Evolutionary conservation across 2,888 invertebrate genomes (phyloP).

Genomic region (Leptinotarsa juncta): DNA sequence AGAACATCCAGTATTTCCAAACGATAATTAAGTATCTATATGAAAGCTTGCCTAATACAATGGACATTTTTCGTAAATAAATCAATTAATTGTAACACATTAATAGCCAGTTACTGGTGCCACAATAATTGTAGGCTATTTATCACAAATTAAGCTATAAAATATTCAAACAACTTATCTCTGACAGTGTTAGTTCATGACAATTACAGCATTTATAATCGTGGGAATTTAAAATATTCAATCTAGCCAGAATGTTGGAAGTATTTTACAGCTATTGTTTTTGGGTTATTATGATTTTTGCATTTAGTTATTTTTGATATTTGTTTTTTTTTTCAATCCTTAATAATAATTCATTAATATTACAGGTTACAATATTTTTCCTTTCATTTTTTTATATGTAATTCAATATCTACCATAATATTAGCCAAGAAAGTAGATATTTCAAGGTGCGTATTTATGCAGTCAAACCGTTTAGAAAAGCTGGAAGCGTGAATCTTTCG

Average conservation of each 20-base stretch:
- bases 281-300: too few relatives aligned
- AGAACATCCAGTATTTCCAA: not conserved
- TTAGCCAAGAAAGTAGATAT: too few relatives aligned
- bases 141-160: not conserved
- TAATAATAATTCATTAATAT: too few relatives aligned
- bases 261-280: not conserved
- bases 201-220: not conserved
- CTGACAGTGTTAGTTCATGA: not conserved
- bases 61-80: not conserved
- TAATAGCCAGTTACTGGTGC: not conserved
- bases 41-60: not conserved
- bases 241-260: not conserved
- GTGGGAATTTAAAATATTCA: not conserved
- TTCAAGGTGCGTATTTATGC: too few relatives aligned
- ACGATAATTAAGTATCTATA: not conserved
- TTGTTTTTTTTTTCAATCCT: too few relatives aligned
- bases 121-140: not conserved
- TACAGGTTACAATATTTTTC: too few relatives aligned
- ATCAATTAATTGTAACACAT: slow-evolving; percentile 1
- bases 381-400: too few relatives aligned
- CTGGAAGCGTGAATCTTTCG: too few relatives aligned
- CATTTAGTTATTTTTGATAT: too few relatives aligned
- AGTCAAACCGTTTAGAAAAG: too few relatives aligned
- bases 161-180: not conserved
- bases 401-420: too few relatives aligned